Base-by-base conservation (phyloP, 2,888 invertebrate species). In the Odiellus spinosus region DNA sequence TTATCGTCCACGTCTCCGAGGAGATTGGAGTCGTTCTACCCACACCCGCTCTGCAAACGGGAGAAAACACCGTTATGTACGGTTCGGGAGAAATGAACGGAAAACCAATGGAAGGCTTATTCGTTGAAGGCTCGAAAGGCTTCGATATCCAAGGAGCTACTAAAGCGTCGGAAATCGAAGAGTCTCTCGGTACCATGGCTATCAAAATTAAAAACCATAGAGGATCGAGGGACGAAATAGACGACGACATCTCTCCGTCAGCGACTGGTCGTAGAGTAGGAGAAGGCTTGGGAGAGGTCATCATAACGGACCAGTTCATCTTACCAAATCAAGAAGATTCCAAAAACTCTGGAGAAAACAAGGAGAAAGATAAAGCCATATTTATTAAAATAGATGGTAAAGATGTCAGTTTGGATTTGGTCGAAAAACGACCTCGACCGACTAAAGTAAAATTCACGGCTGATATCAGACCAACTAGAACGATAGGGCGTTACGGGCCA, bases 241-340 rank as follows among this genome's bases (percentile, higher is more conserved):
- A 26, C 4, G 26, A 26, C 4, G 26, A 26, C 5, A 26, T 26
- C 4, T 44, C 45, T 3, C 12, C 42, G 26, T 21, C 44, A n/a
- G 40, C 47, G 6, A 43, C 32, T 14, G 52, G 47, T 12, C 38
- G 53, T 15, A 39, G 50, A n/a, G 42, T 50, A 10, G 48, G 46
- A 17, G 45, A 44, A 19, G 44, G 49, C 17, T 47, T 46, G 15
- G 40, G 49, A n/a, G 44, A 51, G 5, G 34, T 53, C 8, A 40
- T 53, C 17, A 26, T 26, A 26, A 49, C 53, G 3, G 53, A 53
- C 18, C 52, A 52, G 14, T 53, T 52, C 38, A 47, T 53, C 21
- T 46, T 52, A 21, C 47, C 53, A 8, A n/a, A 35, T 4, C 26
- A 26, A 26, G 26, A 26, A 26, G 26, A 26, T 26, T 4, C 26